Evolutionary conservation across 37 sponge, comb jelly and placozoan genomes (phyloP).

Genomic region (Tethya wilhelma): DNA sequence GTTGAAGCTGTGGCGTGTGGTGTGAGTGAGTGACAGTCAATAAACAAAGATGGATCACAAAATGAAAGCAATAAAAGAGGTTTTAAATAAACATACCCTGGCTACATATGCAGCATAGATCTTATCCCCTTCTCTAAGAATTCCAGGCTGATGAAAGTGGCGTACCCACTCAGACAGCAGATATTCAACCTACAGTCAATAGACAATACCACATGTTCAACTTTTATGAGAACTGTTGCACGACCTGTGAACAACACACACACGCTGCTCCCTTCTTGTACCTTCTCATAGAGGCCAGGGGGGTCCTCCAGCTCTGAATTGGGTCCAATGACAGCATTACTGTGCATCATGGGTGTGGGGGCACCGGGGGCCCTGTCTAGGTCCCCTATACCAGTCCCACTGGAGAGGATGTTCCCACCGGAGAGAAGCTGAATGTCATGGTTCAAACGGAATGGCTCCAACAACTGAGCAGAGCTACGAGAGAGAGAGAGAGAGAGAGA

Average conservation of each 20-base stretch:
- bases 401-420: slow-evolving; percentile 1
- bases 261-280: slow-evolving; percentile 20
- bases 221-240: no score
- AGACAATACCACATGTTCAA: neutral
- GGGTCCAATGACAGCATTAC: neutral
- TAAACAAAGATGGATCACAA: neutral
- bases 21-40: neutral
- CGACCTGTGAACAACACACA: neutral
- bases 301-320: slow-evolving; percentile 86
- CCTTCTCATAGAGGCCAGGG: slow-evolving; percentile 94
- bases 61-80: neutral
- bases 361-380: slow-evolving; percentile 60
- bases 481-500: slow-evolving; percentile 22
- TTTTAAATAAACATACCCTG: slow-evolving; percentile 47
- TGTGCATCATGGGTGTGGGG: slow-evolving; percentile 29
- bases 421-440: slow-evolving; percentile 50
- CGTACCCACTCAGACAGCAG: slow-evolving; percentile 97
- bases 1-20: slow-evolving; percentile 77
- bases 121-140: slow-evolving; percentile 88
- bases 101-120: slow-evolving; percentile 89
- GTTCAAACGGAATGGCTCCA: slow-evolving; percentile 78
- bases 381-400: slow-evolving; percentile 16
- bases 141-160: slow-evolving; percentile 88
- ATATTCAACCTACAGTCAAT: slow-evolving; percentile 77
- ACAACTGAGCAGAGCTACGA: slow-evolving; percentile 73